These are phyloP conservation scores for Xylocopa sonorina DNA, from an alignment of 1,140 invertebrate genomes.

Conservation along the genomic window DNA sequence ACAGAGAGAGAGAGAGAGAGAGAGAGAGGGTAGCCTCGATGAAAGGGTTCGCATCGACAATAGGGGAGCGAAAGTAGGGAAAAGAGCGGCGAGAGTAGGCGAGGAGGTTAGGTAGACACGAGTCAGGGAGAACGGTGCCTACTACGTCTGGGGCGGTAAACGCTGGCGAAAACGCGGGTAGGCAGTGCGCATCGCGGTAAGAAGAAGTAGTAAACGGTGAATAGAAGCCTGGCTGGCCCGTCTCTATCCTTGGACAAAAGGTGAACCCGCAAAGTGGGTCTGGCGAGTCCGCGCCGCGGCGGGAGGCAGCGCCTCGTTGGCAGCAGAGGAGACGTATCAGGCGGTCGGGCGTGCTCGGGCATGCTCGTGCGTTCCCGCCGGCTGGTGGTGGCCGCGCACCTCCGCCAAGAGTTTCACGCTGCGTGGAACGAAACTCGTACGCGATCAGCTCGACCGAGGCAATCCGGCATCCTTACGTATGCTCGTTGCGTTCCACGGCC, in stretches of 20 bases:
- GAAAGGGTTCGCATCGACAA: too few relatives aligned
- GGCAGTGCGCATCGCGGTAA: neutral
- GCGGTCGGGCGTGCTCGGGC: slow-evolving; percentile 61
- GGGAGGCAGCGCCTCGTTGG: slow-evolving; percentile 55
- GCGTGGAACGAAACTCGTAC: slow-evolving; percentile 79
- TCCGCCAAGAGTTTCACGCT: slow-evolving; percentile 76
- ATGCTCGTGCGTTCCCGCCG: slow-evolving; percentile 65
- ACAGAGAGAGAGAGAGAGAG: neutral
- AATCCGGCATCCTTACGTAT: slow-evolving; percentile 75
- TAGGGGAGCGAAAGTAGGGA: neutral
- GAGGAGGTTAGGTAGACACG: neutral
- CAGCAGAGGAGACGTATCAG: slow-evolving; percentile 52
- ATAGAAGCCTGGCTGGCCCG: slow-evolving; percentile 20
- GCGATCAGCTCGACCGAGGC: slow-evolving; percentile 78
- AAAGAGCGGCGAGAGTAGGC: neutral
- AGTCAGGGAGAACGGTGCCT: too few relatives aligned
- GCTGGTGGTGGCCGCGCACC: slow-evolving; percentile 74
- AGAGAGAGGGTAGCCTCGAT: neutral
- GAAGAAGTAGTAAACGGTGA: slow-evolving; percentile 37
- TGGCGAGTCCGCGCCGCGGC: slow-evolving; percentile 57
- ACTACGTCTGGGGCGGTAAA: neutral
- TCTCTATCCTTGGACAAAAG: too few relatives aligned
- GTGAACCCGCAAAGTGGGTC: slow-evolving; percentile 59
- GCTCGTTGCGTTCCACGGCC: slow-evolving; percentile 67
- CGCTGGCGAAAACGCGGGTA: neutral